These are phyloP conservation scores for Nebria brevicollis DNA, from an alignment of 2,888 invertebrate species.

Conservation along the genomic window DNA sequence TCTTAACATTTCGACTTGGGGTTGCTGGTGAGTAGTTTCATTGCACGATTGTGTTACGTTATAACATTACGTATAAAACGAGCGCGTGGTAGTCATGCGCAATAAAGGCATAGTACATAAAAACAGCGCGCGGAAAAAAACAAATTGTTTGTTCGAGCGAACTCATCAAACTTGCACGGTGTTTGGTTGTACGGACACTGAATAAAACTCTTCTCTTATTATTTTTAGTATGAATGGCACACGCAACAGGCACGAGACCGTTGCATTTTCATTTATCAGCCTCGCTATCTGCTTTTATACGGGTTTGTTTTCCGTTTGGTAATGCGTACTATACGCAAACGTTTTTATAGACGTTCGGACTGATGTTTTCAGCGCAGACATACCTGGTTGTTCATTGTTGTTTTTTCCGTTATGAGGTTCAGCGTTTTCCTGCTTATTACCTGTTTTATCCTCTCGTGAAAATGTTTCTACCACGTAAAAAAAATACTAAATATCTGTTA, in stretches of 20 bases:
- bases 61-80: conserved; percentile 40
- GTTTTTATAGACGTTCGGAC: conserved; percentile 36
- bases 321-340: conserved; percentile 37
- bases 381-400: conserved; percentile 18
- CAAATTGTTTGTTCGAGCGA: conserved; percentile 28
- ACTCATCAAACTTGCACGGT: conserved; percentile 38
- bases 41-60: conserved; percentile 31
- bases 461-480: not conserved
- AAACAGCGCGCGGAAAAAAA: conserved; percentile 32
- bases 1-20: not conserved
- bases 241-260: conserved; percentile 9
- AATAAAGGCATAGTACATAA: conserved; percentile 29
- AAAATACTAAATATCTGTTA: not conserved
- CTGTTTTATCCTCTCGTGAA: conserved; percentile 5
- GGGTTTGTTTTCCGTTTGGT: conserved; percentile 13
- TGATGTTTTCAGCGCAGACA: conserved; percentile 20
- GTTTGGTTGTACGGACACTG: conserved; percentile 5
- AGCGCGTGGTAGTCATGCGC: conserved; percentile 21
- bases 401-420: conserved; percentile 14
- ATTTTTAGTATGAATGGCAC: conserved; percentile 12
- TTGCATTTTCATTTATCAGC: conserved; percentile 26
- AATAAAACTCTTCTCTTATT: conserved; percentile 16
- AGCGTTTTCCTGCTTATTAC: conserved; percentile 9
- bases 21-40: conserved; percentile 7
- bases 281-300: conserved; percentile 12